Evolutionary conservation across 92 coral and sea anemone species (phyloP).

Genomic region (Zoanthus gigantus): DNA sequence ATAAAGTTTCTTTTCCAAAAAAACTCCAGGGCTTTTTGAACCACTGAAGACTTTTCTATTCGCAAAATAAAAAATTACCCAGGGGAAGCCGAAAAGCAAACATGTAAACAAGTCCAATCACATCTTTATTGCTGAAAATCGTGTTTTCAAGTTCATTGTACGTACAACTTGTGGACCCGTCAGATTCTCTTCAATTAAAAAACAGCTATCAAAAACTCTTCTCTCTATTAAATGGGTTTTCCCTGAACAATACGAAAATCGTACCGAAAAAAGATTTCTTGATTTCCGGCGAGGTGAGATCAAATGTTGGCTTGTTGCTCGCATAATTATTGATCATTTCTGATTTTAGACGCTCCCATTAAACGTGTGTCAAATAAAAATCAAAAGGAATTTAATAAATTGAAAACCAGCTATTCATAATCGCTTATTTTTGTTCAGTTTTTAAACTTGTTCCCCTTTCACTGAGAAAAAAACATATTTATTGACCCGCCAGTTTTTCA

Average conservation of each 20-base stretch:
- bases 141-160: constrained; percentile 25
- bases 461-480: neutral
- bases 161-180: neutral
- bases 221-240: constrained; percentile 2
- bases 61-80: neutral
- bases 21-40: neutral
- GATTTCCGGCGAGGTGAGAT: neutral
- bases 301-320: neutral
- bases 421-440: neutral
- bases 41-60: neutral
- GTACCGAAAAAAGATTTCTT: neutral
- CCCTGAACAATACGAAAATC: constrained; percentile 9
- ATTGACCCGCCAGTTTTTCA: neutral
- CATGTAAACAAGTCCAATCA: neutral
- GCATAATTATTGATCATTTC: too few relatives aligned
- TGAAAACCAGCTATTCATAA: constrained; percentile 4
- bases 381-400: neutral
- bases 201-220: neutral
- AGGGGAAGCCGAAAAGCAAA: neutral
- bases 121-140: neutral
- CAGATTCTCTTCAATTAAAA: neutral
- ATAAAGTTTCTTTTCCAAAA: neutral
- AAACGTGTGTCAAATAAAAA: constrained; percentile 1
- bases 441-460: neutral
- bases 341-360: neutral